Evolutionary conservation across 2,113 vertebrate genomes (phyloP).

Genomic region (Leucosticte australis): DNA sequence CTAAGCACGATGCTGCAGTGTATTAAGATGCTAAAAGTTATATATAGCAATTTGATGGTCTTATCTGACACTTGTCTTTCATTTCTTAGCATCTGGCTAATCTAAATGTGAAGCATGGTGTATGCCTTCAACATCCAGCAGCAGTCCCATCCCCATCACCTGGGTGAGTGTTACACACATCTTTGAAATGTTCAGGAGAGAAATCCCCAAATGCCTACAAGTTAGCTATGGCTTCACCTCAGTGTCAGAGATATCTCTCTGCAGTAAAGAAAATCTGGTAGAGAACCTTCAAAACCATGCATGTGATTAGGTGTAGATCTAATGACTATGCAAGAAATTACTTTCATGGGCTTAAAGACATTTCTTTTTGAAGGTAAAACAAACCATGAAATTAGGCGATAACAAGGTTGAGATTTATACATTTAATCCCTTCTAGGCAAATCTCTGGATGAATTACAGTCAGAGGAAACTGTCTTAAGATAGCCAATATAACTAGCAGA

Average conservation of each 20-base stretch:
- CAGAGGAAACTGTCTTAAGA: not conserved
- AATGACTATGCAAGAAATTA: constrained; percentile 13
- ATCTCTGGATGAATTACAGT: not conserved
- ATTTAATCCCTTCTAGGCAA: constrained; percentile 26
- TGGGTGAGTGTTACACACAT: not conserved
- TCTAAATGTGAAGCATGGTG: not conserved
- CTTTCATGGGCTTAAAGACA: constrained; percentile 16
- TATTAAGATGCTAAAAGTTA: not conserved
- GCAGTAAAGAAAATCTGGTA: not conserved
- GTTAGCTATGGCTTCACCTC: not conserved
- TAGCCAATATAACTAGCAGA: not conserved
- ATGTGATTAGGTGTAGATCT: not conserved
- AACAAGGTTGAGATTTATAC: not conserved
- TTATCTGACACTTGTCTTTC: not conserved
- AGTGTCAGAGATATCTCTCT: not conserved
- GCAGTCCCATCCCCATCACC: not conserved
- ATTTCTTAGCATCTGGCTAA: not conserved
- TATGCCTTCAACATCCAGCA: not conserved
- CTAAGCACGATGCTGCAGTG: not conserved
- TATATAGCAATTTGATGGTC: not conserved
- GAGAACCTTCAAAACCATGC: not conserved
- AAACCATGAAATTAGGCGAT: constrained; percentile 43
- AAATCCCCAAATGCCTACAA: not conserved
- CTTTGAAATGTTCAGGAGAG: not conserved
- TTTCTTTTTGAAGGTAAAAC: constrained; percentile 35